Conservation (phyloP, 2,797 vertebrate species). For the Lepus townsendii region DNA sequence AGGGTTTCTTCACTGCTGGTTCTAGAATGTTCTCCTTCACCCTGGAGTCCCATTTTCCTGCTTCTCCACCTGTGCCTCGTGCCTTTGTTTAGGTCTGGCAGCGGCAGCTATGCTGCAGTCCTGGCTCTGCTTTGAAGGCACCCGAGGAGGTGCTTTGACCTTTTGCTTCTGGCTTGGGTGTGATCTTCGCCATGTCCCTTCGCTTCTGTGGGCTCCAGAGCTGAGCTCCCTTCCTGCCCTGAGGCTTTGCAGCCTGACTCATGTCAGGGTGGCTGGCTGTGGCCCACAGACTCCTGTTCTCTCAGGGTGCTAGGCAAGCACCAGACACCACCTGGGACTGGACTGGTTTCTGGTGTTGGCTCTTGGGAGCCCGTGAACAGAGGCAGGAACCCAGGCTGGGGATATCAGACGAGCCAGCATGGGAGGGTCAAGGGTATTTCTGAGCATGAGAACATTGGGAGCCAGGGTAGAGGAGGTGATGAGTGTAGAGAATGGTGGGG, state of each 20-base stretch:
- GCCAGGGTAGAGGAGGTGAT: neutral
- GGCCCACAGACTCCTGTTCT: neutral
- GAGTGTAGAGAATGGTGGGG: neutral
- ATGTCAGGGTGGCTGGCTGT: too few relatives aligned
- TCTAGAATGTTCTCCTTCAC: neutral
- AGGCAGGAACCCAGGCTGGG: neutral
- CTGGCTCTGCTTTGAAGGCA: neutral
- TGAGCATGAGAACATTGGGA: neutral
- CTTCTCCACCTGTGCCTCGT: neutral
- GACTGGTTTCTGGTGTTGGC: neutral
- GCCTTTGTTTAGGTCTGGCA: neutral
- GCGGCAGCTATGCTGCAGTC: neutral
- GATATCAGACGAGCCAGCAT: neutral
- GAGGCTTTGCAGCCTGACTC: neutral
- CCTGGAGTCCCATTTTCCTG: neutral
- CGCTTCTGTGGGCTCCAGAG: neutral
- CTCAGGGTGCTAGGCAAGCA: accelerated
- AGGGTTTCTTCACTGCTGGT: neutral
- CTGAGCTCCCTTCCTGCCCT: neutral
- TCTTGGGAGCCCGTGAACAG: neutral
- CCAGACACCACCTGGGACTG: neutral
- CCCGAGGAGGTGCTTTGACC: neutral
- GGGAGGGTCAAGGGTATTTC: neutral
- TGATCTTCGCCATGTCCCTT: neutral
- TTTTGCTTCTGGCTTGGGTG: neutral